phyloP scores from a whole-genome alignment of 2,888 invertebrate species.

The Philereme vetulata region DNA sequence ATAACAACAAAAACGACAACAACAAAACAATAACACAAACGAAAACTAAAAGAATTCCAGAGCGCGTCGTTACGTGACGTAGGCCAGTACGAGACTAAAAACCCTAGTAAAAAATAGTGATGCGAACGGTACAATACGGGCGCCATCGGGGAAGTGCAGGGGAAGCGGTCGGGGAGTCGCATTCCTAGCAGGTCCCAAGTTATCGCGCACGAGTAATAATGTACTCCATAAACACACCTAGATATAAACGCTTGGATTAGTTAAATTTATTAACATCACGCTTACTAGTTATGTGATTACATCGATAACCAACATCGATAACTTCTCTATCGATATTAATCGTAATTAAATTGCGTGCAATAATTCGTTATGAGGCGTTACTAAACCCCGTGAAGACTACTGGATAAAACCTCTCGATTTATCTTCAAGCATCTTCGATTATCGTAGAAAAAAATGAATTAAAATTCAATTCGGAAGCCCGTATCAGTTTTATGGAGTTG shows the following conservation, averaged over 20 bases:
- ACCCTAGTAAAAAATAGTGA: too few relatives aligned
- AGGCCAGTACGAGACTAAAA: too few relatives aligned
- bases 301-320: constrained; percentile 53
- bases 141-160: too few relatives aligned
- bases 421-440: constrained; percentile 34
- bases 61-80: too few relatives aligned
- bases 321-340: constrained; percentile 58
- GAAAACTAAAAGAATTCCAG: too few relatives aligned
- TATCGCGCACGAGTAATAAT: too few relatives aligned
- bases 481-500: constrained; percentile 41
- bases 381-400: constrained; percentile 59
- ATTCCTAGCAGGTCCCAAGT: too few relatives aligned
- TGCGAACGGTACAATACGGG: too few relatives aligned
- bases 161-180: too few relatives aligned
- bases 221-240: background rate
- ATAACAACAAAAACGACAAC: too few relatives aligned
- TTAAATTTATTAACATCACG: constrained; percentile 30
- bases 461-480: constrained; percentile 43
- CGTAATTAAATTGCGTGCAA: constrained; percentile 73
- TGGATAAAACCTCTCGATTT: constrained; percentile 38
- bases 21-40: too few relatives aligned
- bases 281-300: constrained; percentile 53
- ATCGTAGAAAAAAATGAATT: constrained; percentile 36
- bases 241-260: constrained; percentile 8
- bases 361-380: constrained; percentile 69